phyloP scores from a whole-genome alignment of 2,797 vertebrate genomes.

The Coccyzus lansbergi region DNA sequence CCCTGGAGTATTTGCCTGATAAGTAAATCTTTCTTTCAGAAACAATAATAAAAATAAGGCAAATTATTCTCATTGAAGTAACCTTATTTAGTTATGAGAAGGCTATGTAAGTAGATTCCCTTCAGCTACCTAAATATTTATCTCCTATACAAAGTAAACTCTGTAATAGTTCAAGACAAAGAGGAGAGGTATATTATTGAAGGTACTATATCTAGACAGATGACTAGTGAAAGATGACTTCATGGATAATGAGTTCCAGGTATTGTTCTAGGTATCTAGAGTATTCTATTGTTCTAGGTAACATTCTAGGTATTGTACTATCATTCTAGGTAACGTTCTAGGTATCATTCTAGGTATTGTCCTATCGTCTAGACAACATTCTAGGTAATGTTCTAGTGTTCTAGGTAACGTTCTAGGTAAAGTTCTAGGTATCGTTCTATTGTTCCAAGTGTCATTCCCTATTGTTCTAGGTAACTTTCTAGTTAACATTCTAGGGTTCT shows the following conservation, averaged over 20 bases:
- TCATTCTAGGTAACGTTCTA: too few relatives aligned
- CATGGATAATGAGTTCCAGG: not conserved
- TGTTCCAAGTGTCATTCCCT: too few relatives aligned
- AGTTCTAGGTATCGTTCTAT: too few relatives aligned
- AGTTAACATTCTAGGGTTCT: too few relatives aligned
- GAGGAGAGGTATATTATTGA: not conserved
- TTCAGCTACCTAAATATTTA: not conserved
- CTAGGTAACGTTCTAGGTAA: too few relatives aligned
- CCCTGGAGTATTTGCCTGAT: not conserved
- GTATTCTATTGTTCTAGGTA: too few relatives aligned
- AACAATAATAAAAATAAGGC: not conserved
- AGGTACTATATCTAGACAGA: not conserved
- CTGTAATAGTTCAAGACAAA: not conserved
- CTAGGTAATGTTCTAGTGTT: too few relatives aligned
- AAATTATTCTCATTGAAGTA: not conserved
- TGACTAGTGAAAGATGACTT: not conserved
- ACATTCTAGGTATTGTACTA: too few relatives aligned
- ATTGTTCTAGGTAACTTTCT: too few relatives aligned
- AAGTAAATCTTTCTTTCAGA: not conserved
- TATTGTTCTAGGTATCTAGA: too few relatives aligned
- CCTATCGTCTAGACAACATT: too few relatives aligned
- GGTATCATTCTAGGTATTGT: too few relatives aligned
- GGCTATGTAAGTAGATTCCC: not conserved
- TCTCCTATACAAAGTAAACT: not conserved
- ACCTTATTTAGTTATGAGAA: not conserved